Base-by-base conservation (phyloP, 2,113 vertebrate genomes). In the Myiozetetes cayanensis region DNA sequence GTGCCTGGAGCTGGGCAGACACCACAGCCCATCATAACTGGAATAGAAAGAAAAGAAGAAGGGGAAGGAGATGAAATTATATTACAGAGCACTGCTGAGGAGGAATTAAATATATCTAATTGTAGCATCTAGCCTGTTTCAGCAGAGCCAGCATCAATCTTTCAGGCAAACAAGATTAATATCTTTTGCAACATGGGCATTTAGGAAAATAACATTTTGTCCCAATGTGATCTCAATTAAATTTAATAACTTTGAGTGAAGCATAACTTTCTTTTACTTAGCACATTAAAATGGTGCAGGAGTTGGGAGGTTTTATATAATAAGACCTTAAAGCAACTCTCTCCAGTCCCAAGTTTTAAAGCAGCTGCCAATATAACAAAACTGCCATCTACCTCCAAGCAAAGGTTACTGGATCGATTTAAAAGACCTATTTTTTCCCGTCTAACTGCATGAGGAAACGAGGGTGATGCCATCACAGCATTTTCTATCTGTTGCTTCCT, bases 121-220 rank as follows among this genome's bases (percentile, higher is more conserved):
- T 96, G 96, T 96, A 94, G 93, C 89, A 92, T 89, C 93, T 94
- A 86, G 86, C 44, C 71, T 83, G 49, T 87, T 96, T 96, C 93
- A 94, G 92, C 94, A 96, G 67, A 94, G 93, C 92, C 90, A 91
- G 94, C 94, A 97, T 97, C 96, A 96, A 90, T 97, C 96, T 97
- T 94, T 79, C 70, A 70, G 92, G 96, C 89, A 97, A 97, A 97
- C 85, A 90, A 96, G 94, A 97, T 97, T 97, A 97, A 96, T 97
- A 91, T 68, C 77, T 94, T 94, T 81, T 93, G 93, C 90, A 96
- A 81, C 90, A 79, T 31, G 94, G 84, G 95, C 95, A 97, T 97
- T 96, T 95, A 96, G 88, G 94, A 96, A 95, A 96, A 96, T 95
- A 97, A 77, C 82, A 94, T 97, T 96, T 94, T 75, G 83, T 96